Evolutionary conservation across 1,140 invertebrate species (phyloP).

Genomic region (Zaprionus camerounensis): DNA sequence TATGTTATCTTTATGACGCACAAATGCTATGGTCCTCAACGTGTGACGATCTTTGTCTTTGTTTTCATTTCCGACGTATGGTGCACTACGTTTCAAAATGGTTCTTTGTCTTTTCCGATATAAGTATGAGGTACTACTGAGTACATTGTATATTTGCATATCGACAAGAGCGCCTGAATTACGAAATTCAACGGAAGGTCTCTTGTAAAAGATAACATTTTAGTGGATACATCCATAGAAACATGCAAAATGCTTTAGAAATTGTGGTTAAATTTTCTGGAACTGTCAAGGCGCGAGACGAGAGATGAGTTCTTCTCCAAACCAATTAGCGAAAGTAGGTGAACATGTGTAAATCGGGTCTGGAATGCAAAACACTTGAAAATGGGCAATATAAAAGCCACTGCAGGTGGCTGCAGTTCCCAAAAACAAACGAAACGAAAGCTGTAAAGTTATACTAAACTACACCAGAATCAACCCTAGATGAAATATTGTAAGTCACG

Average conservation of each 20-base stretch:
- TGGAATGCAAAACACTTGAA: neutral
- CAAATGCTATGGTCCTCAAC: conserved; percentile 13
- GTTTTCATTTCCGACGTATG: conserved; percentile 42
- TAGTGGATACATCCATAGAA: neutral
- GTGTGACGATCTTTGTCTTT: conserved; percentile 40
- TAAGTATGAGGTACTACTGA: neutral
- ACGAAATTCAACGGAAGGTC: neutral
- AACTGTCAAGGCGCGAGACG: neutral
- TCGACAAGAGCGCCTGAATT: neutral
- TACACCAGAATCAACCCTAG: conserved; percentile 33
- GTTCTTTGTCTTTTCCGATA: neutral
- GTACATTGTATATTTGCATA: neutral
- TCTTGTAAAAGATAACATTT: conserved; percentile 1
- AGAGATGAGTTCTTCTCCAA: neutral
- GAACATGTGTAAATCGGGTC: neutral
- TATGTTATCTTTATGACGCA: conserved; percentile 47
- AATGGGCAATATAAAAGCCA: conserved; percentile 54
- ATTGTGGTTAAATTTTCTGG: conserved; percentile 1
- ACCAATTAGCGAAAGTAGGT: conserved; percentile 32
- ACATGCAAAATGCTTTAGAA: conserved; percentile 18
- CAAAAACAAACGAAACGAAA: conserved; percentile 40
- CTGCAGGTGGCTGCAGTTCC: conserved; percentile 11
- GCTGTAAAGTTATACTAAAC: conserved; percentile 48
- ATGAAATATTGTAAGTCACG: conserved; percentile 66
- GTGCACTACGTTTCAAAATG: conserved; percentile 28